Evolutionary conservation across 2,113 vertebrate genomes (phyloP).

Genomic region (Triplophysa siluroides): DNA sequence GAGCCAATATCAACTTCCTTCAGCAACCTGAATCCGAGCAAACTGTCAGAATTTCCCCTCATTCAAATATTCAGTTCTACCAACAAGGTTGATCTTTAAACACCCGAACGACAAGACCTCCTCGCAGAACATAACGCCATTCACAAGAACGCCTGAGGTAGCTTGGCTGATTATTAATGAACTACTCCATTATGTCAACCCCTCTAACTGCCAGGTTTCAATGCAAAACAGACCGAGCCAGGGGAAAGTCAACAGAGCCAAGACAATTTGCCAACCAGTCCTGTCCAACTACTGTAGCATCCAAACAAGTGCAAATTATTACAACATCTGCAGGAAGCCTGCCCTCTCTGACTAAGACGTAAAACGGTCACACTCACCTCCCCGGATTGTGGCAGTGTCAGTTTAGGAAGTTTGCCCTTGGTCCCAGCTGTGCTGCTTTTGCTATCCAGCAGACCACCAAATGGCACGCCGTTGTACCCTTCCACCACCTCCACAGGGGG

Average conservation of each 20-base stretch:
- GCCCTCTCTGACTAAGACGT: constrained; percentile 4
- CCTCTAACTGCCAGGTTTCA: constrained; percentile 46
- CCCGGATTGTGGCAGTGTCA: constrained; percentile 84
- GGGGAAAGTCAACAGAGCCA: constrained; percentile 29
- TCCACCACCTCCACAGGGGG: constrained; percentile 81
- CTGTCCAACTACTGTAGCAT: constrained; percentile 22
- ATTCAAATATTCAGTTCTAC: neutral
- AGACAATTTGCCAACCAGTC: constrained; percentile 25
- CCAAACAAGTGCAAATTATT: constrained; percentile 23
- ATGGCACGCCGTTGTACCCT: constrained; percentile 80
- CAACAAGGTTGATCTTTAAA: constrained; percentile 5
- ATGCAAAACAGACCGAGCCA: constrained; percentile 47
- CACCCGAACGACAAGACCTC: constrained; percentile 1
- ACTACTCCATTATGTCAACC: constrained; percentile 47
- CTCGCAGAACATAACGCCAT: constrained; percentile 1
- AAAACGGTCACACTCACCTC: constrained; percentile 78
- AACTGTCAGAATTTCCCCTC: constrained; percentile 24
- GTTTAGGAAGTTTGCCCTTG: constrained; percentile 94
- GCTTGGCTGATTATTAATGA: constrained; percentile 52
- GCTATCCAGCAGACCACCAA: constrained; percentile 80
- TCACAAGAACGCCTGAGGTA: constrained; percentile 35
- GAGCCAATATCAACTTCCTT: constrained; percentile 15
- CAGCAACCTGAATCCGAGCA: constrained; percentile 7
- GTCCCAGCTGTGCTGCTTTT: constrained; percentile 78
- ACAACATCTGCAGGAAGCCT: constrained; percentile 25